Evolutionary conservation across 1,140 invertebrate genomes (phyloP).

Genomic region (Maniola jurtina): DNA sequence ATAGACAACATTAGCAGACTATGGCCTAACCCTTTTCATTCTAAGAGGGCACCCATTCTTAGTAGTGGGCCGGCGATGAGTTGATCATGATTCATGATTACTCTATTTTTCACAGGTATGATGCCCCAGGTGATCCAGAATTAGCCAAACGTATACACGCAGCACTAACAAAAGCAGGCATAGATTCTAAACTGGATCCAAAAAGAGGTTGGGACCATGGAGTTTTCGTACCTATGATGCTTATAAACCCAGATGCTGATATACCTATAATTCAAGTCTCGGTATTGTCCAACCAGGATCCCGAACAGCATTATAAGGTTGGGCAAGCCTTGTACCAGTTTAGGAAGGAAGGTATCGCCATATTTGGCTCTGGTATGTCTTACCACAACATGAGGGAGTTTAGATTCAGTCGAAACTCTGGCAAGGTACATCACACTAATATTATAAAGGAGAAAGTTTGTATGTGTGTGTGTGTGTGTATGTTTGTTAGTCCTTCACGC

Average conservation of each 20-base stretch:
- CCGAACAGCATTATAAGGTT: slow-evolving; percentile 61
- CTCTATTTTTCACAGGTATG: background rate
- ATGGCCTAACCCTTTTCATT: too few species aligned
- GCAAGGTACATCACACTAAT: background rate
- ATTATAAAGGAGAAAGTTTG: too few species aligned
- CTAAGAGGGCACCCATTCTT: too few species aligned
- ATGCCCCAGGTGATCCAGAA: slow-evolving; percentile 62
- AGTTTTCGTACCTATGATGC: slow-evolving; percentile 71
- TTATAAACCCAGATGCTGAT: slow-evolving; percentile 64
- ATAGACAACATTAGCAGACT: too few species aligned
- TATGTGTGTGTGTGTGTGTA: too few species aligned
- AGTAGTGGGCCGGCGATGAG: slow-evolving; percentile 49
- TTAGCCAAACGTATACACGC: slow-evolving; percentile 55
- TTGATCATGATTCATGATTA: too few species aligned
- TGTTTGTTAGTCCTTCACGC: too few species aligned
- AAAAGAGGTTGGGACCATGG: slow-evolving; percentile 72
- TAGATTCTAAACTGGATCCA: slow-evolving; percentile 57
- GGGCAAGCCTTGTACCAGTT: slow-evolving; percentile 59
- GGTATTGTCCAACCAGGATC: slow-evolving; percentile 56
- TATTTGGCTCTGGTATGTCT: slow-evolving; percentile 70
- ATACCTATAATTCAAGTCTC: slow-evolving; percentile 69
- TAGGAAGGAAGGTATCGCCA: slow-evolving; percentile 64
- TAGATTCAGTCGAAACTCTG: slow-evolving; percentile 36
- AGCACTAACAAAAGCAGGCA: slow-evolving; percentile 50
- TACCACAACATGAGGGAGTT: slow-evolving; percentile 74